These are phyloP conservation scores for Brachymystax lenok DNA, from an alignment of 2,797 vertebrate genomes.

Conservation along the genomic window DNA sequence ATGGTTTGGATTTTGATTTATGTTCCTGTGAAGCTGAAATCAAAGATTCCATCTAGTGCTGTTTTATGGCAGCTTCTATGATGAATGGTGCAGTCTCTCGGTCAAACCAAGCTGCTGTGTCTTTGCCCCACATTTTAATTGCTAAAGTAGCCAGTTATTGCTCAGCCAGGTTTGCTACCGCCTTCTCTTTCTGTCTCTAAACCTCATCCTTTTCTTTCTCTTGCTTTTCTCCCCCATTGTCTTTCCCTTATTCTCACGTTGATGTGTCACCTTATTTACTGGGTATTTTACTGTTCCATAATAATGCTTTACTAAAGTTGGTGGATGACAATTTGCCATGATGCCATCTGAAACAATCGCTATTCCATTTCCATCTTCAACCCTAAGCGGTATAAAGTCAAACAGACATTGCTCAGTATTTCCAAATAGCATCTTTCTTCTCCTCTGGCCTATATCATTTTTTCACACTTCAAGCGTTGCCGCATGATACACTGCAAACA, in stretches of 20 bases:
- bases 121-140: conserved; percentile 99
- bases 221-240: conserved; percentile 63
- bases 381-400: neutral
- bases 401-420: conserved; percentile 42
- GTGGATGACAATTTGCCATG: neutral
- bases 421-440: conserved; percentile 55
- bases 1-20: conserved; percentile 99
- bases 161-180: conserved; percentile 83
- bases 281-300: neutral
- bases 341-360: neutral
- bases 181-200: conserved; percentile 43
- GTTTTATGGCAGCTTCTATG: conserved; percentile 99
- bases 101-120: conserved; percentile 97
- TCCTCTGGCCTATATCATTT: conserved; percentile 51
- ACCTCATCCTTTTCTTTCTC: conserved; percentile 62
- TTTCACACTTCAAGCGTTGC: conserved; percentile 35
- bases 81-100: conserved; percentile 99
- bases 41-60: conserved; percentile 99
- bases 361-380: neutral
- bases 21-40: conserved; percentile 99
- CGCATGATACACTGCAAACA: conserved; percentile 80
- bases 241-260: conserved; percentile 42
- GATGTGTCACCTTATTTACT: neutral
- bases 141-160: conserved; percentile 99
- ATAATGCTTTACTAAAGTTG: neutral